A percentile compares a stretch with the other conserved stretches of the same genome.
phyloP scores from a whole-genome alignment of 2,888 invertebrate genomes.

The Cosmia pyralina region DNA sequence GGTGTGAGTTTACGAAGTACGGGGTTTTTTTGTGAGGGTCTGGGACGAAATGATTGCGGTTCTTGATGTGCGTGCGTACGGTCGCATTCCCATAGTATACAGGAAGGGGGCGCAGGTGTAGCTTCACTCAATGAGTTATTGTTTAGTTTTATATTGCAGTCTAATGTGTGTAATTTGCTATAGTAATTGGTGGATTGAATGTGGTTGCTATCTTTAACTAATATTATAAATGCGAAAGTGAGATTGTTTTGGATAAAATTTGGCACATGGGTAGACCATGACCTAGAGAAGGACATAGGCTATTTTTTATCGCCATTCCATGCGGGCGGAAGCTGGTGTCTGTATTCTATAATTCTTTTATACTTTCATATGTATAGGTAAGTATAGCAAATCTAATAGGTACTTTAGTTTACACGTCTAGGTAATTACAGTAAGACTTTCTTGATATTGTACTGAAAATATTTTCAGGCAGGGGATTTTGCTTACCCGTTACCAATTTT shows the following conservation, averaged over 20 bases:
- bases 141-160: constrained; percentile 42
- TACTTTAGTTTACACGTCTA: neutral
- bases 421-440: neutral
- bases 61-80: constrained; percentile 78
- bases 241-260: no score
- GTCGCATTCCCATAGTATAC: constrained; percentile 86
- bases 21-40: constrained; percentile 65
- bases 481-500: neutral
- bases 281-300: no score
- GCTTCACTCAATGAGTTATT: constrained; percentile 76
- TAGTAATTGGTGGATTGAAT: constrained; percentile 17
- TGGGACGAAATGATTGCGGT: constrained; percentile 65
- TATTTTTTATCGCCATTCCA: no score
- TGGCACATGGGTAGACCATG: no score
- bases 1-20: constrained; percentile 76
- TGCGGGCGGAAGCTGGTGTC: no score
- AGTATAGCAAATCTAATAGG: neutral
- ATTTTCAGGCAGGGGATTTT: neutral
- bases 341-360: neutral
- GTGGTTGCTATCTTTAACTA: no score
- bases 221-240: no score
- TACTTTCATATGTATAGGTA: neutral
- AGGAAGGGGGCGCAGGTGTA: constrained; percentile 81
- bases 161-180: constrained; percentile 29
- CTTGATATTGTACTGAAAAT: neutral